Base-by-base conservation (phyloP, 2,888 invertebrate genomes). In the Caenorhabditis sp. region DNA sequence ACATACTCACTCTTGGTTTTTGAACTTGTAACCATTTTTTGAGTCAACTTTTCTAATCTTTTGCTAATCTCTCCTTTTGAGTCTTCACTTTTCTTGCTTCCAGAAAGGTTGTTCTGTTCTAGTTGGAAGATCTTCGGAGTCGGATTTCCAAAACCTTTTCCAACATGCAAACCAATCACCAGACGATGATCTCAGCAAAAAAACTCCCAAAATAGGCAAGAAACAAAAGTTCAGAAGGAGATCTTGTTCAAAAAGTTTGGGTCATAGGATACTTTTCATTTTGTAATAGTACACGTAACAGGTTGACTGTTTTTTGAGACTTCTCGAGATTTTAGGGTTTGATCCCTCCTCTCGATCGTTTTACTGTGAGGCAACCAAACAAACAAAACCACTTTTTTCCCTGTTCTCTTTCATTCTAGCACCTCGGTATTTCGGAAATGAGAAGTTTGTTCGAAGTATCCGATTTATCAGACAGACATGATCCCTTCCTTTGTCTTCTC, bases 311-410 rank as follows among this genome's bases (percentile, higher is more conserved):
- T 68, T 68, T 54, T 68, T 22, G 68, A 49, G 68, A 54, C 68
- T 49, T n/a, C 73, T 63, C n/a, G 47, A 66, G 26, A 68, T 68
- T 66, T 58, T 56, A n/a, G 54, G 61, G 22, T 26, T 75, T 49
- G 68, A 58, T 66, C 61, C 28, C 66, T 35, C n/a, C 10, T n/a
- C 35, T n/a, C 64, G 26, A 24, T 47, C n/a, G 47, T 47, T 16
- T 47, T 47, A 47, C 47, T 54, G 26, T 35, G 38, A 41, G 54
- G n/a, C n/a, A 24, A 68, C 49, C 66, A 47, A 66, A 58, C 66
- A 75, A 75, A 75, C 66, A 75, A 64, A 54, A 64, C 58, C 47
- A 31, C 44, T 44, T 47, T 38, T 56, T 38, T 41, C 10, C 24
- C 24, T 54, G 14, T 19, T 47, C 19, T 12, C 12, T 12, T 38